Percentiles rank a stretch among this genome's conserved stretches.
phyloP scores from a whole-genome alignment of 2,888 invertebrate genomes.

The Machimus atricapillus region DNA sequence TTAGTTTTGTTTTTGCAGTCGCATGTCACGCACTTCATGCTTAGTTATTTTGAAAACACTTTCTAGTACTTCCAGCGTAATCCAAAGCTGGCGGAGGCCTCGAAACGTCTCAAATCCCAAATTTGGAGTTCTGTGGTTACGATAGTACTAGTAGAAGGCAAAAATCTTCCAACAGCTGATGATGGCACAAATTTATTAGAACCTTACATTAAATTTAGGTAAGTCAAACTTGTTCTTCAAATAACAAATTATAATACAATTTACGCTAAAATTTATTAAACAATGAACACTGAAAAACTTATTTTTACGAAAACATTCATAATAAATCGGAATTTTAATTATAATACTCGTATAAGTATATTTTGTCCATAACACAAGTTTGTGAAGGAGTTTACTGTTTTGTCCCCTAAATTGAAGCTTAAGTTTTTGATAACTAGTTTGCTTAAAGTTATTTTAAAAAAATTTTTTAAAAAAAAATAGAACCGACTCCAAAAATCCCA shows the following conservation, averaged over 20 bases:
- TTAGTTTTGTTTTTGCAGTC: neutral
- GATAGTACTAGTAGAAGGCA: slow-evolving; percentile 95
- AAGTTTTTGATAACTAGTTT: too few relatives aligned
- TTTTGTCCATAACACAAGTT: too few relatives aligned
- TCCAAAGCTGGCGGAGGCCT: slow-evolving; percentile 79
- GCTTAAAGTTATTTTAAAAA: too few relatives aligned
- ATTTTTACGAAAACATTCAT: too few relatives aligned
- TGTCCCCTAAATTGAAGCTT: too few relatives aligned
- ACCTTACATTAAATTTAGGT: slow-evolving; percentile 96
- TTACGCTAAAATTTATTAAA: neutral
- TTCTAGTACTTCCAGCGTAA: slow-evolving; percentile 80
- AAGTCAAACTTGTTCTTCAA: slow-evolving; percentile 51
- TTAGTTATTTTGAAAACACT: neutral
- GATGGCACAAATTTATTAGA: slow-evolving; percentile 85
- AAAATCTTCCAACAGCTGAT: slow-evolving; percentile 86
- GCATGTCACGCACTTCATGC: neutral
- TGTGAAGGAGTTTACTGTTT: too few relatives aligned
- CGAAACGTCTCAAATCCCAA: slow-evolving; percentile 87
- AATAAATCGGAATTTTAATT: too few relatives aligned
- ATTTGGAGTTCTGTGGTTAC: slow-evolving; percentile 98
- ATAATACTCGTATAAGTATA: too few relatives aligned
- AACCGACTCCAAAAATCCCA: too few relatives aligned
- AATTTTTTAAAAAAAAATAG: too few relatives aligned
- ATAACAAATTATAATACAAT: neutral
- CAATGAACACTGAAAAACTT: too few relatives aligned